These are phyloP conservation scores for Formicarius rufipectus DNA, from an alignment of 2,113 vertebrate species.

Conservation along the genomic window DNA sequence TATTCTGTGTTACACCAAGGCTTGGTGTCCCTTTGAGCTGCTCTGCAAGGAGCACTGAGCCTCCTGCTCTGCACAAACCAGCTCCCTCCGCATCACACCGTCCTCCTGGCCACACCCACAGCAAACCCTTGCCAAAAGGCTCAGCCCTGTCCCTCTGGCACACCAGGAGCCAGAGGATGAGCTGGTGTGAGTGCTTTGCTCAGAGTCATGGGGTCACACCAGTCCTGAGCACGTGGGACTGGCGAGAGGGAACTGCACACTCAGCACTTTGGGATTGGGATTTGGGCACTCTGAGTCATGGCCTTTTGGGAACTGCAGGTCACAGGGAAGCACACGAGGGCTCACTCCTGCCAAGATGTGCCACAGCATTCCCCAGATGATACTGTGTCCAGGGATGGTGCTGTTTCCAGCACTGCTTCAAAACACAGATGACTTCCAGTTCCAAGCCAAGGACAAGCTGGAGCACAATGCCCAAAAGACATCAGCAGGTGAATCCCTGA, in stretches of 20 bases:
- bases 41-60: neutral
- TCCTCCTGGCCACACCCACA: neutral
- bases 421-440: neutral
- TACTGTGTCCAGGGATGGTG: accelerated
- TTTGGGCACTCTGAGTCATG: accelerated
- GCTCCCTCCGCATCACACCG: too few relatives aligned
- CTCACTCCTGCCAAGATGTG: neutral
- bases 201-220: neutral
- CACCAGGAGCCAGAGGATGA: accelerated
- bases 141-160: neutral
- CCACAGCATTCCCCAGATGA: accelerated
- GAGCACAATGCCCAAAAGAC: neutral
- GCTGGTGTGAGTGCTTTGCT: neutral
- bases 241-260: too few relatives aligned
- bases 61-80: neutral
- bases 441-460: neutral
- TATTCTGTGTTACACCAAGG: accelerated
- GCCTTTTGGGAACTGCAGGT: neutral
- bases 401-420: neutral
- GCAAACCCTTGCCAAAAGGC: neutral
- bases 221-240: neutral
- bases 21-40: neutral
- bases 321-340: neutral
- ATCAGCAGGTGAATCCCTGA: neutral
- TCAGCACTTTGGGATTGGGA: neutral